Evolutionary conservation across 2,113 vertebrate species (phyloP).

Genomic region (Trochalopteron elliotii): DNA sequence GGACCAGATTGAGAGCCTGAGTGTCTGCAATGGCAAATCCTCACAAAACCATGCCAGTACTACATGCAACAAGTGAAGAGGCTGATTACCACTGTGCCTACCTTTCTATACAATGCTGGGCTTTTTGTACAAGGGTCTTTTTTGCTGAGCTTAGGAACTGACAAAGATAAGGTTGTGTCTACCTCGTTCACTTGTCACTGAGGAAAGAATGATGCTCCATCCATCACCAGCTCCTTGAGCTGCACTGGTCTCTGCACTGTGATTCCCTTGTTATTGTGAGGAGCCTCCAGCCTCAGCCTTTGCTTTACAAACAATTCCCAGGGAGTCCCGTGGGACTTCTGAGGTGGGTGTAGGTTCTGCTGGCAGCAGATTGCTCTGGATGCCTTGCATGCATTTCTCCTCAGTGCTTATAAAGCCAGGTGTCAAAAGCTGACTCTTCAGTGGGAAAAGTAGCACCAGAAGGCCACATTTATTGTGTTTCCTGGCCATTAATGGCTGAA

Average conservation of each 20-base stretch:
- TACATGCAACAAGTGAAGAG: neutral
- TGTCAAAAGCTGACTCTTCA: neutral
- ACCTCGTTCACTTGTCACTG: neutral
- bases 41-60: neutral
- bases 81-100: neutral
- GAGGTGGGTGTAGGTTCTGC: neutral
- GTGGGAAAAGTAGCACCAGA: neutral
- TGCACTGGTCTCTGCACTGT: neutral
- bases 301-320: conserved; percentile 3
- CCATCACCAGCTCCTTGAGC: neutral
- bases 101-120: neutral
- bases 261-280: neutral
- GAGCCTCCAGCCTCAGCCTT: neutral
- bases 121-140: neutral
- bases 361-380: neutral
- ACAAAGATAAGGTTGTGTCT: neutral
- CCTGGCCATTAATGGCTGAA: neutral
- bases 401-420: neutral
- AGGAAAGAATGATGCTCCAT: neutral
- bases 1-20: neutral
- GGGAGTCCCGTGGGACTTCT: neutral
- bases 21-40: neutral
- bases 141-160: neutral
- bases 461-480: neutral
- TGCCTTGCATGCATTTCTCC: neutral